Percentiles rank a stretch among this genome's conserved stretches.
Conservation (phyloP, 2,797 vertebrate genomes). For the Pampus argenteus region DNA sequence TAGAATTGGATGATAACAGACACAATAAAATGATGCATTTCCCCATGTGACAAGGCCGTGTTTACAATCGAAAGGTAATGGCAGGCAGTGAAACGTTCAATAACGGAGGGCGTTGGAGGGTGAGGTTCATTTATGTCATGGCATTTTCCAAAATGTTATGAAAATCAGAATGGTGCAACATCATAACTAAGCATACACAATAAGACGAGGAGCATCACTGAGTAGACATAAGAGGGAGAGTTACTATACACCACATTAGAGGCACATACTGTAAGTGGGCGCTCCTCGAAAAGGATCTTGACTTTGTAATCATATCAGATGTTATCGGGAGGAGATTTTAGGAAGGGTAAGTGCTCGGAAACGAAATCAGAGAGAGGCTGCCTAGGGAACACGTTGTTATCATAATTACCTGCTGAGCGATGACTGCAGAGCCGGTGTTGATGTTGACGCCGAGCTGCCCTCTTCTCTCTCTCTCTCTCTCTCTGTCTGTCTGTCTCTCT, state of each 20-base stretch:
- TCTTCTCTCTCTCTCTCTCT: conserved; percentile 24
- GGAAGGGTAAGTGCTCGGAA: conserved; percentile 78
- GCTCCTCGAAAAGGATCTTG: conserved; percentile 74
- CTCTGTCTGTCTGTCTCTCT: no score
- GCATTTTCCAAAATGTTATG: conserved; percentile 54
- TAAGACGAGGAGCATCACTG: conserved; percentile 43
- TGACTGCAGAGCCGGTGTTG: conserved; percentile 72
- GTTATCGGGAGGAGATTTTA: conserved; percentile 75
- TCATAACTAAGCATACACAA: conserved; percentile 48
- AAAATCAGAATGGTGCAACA: conserved; percentile 31
- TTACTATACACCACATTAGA: conserved; percentile 70
- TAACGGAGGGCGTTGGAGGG: conserved; percentile 60
- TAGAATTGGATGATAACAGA: conserved; percentile 70
- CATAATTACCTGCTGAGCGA: conserved; percentile 82
- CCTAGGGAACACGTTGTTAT: conserved; percentile 78
- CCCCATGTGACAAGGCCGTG: conserved; percentile 51
- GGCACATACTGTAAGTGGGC: conserved; percentile 67
- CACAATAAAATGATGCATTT: conserved; percentile 69
- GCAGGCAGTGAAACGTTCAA: conserved; percentile 45
- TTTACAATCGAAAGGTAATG: conserved; percentile 65
- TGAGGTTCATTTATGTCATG: conserved; percentile 58
- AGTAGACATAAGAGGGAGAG: conserved; percentile 59
- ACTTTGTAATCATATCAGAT: conserved; percentile 82
- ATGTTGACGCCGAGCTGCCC: conserved; percentile 73
- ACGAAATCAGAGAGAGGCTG: conserved; percentile 77